These are phyloP conservation scores for Synergus gifuensis DNA, from an alignment of 2,888 invertebrate species.

Conservation along the genomic window DNA sequence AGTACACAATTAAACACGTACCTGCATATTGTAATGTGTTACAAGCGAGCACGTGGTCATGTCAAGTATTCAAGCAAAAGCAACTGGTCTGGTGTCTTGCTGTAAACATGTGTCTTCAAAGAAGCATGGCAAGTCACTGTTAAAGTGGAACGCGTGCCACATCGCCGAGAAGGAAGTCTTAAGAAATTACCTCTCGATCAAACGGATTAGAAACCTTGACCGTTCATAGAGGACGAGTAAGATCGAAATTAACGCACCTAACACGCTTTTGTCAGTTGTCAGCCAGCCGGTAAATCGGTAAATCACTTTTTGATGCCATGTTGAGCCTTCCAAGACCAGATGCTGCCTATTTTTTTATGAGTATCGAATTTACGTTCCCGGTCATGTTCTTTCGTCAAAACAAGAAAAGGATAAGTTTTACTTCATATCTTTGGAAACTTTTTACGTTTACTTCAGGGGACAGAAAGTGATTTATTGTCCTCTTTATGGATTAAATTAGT, in stretches of 20 bases:
- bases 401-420: background rate
- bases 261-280: background rate
- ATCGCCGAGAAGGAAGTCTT: slow-evolving; percentile 48
- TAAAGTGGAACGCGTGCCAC: slow-evolving; percentile 70
- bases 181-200: slow-evolving; percentile 42
- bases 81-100: slow-evolving; percentile 27
- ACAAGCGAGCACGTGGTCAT: slow-evolving; percentile 10
- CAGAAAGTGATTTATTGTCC: background rate
- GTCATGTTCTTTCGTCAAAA: background rate
- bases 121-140: slow-evolving; percentile 10
- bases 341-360: slow-evolving; percentile 7
- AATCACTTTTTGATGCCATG: slow-evolving; percentile 6
- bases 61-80: slow-evolving; percentile 8
- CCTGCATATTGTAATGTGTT: slow-evolving; percentile 7
- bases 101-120: slow-evolving; percentile 17
- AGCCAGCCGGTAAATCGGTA: background rate
- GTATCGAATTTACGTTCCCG: background rate
- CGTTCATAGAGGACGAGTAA: slow-evolving; percentile 28
- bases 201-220: slow-evolving; percentile 47
- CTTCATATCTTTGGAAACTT: background rate
- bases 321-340: background rate
- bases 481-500: background rate
- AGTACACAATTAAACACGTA: background rate
- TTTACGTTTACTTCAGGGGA: background rate
- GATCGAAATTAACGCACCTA: slow-evolving; percentile 34